These are phyloP conservation scores for Piscicola geometra DNA, from an alignment of 2,888 invertebrate species.

Conservation along the genomic window DNA sequence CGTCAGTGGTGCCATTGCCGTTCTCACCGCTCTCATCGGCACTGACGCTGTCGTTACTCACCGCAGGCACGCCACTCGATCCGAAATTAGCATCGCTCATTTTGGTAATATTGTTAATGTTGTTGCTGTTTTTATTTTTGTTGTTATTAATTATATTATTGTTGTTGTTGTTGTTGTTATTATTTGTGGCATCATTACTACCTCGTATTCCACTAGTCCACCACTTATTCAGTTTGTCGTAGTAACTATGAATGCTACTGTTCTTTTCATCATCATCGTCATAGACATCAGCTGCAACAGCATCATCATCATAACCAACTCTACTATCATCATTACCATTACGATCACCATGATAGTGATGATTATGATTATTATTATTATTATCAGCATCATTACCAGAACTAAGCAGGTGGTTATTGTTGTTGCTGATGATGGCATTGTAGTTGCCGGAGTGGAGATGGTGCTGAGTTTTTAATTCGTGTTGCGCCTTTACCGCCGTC, in stretches of 20 bases:
- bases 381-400: too few relatives aligned
- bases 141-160: background rate
- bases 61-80: too few relatives aligned
- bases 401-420: too few relatives aligned
- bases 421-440: too few relatives aligned
- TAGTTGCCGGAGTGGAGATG: background rate
- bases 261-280: background rate
- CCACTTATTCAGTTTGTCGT: background rate
- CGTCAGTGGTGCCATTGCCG: too few relatives aligned
- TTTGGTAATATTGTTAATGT: background rate
- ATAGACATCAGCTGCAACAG: background rate
- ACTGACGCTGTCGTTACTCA: too few relatives aligned
- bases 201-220: background rate
- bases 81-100: background rate
- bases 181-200: background rate
- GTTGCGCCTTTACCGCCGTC: background rate
- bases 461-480: slow-evolving; percentile 12
- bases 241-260: background rate
- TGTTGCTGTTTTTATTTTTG: slow-evolving; percentile 12
- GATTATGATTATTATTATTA: too few relatives aligned
- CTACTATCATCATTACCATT: too few relatives aligned
- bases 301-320: too few relatives aligned
- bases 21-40: too few relatives aligned
- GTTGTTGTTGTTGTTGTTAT: slow-evolving; percentile 12
- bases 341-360: too few relatives aligned